Percentiles rank a stretch among this genome's conserved stretches.
Conservation (phyloP, 1,140 invertebrate species). For the Drosophila kurseongensis region DNA sequence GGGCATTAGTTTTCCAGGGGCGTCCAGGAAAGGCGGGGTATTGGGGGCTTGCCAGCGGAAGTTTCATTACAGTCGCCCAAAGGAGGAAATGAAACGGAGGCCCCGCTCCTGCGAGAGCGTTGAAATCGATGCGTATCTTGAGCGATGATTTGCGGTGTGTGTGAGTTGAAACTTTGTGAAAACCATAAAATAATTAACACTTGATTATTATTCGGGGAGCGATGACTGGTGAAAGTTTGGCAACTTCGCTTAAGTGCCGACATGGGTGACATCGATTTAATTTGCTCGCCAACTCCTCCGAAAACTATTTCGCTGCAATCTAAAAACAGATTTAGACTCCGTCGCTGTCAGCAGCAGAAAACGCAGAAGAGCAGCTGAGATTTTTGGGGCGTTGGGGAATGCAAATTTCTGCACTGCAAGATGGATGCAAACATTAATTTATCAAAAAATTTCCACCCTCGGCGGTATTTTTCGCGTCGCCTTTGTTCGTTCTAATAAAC, state of each 20-base stretch:
- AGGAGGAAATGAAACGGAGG: slow-evolving; percentile 72
- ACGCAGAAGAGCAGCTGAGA: slow-evolving; percentile 14
- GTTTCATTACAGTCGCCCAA: slow-evolving; percentile 79
- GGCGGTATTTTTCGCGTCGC: slow-evolving; percentile 10
- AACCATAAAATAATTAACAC: slow-evolving; percentile 84
- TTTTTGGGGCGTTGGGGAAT: slow-evolving; percentile 33
- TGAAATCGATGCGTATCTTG: slow-evolving; percentile 82
- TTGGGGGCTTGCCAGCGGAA: slow-evolving; percentile 52
- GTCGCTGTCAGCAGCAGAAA: slow-evolving; percentile 23
- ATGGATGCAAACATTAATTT: slow-evolving; percentile 71
- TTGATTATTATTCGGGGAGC: slow-evolving; percentile 82
- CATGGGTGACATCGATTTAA: slow-evolving; percentile 72
- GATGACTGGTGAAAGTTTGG: slow-evolving; percentile 51
- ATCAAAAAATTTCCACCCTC: slow-evolving; percentile 66
- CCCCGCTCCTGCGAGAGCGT: slow-evolving; percentile 15
- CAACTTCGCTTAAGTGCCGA: slow-evolving; percentile 57
- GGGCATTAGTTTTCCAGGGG: slow-evolving; percentile 75
- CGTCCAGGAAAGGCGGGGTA: slow-evolving; percentile 1
- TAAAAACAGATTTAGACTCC: slow-evolving; percentile 64
- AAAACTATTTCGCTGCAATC: slow-evolving; percentile 72
- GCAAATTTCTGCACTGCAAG: slow-evolving; percentile 69
- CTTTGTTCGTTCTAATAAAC: slow-evolving; percentile 79
- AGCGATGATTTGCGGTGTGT: slow-evolving; percentile 82
- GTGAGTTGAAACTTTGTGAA: slow-evolving; percentile 77
- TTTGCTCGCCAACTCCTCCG: slow-evolving; percentile 32